A percentile compares a stretch with the other conserved stretches of the same genome.
Evolutionary conservation across 2,113 vertebrate genomes (phyloP).

Genomic region (Labrus mixtus): DNA sequence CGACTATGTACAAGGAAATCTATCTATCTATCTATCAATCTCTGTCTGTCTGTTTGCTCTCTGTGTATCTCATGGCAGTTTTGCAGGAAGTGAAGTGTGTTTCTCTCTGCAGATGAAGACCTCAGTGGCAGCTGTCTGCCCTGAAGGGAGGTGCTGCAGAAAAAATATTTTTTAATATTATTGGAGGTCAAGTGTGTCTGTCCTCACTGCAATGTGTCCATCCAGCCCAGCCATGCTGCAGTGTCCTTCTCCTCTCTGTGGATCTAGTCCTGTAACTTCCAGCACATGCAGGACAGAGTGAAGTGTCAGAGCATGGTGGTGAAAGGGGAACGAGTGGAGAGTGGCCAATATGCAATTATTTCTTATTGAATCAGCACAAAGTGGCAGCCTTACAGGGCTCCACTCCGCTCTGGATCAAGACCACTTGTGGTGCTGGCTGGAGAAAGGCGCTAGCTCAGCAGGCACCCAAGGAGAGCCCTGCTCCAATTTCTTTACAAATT

Average conservation of each 20-base stretch:
- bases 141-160: neutral
- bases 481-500: slow-evolving; percentile 22
- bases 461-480: slow-evolving; percentile 41
- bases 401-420: slow-evolving; percentile 67
- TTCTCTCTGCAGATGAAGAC: slow-evolving; percentile 16
- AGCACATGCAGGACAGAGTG: slow-evolving; percentile 40
- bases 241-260: slow-evolving; percentile 20
- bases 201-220: neutral
- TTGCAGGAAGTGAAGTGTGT: slow-evolving; percentile 21
- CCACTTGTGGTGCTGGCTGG: slow-evolving; percentile 68
- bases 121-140: slow-evolving; percentile 19
- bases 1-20: too few species aligned
- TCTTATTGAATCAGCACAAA: slow-evolving; percentile 82
- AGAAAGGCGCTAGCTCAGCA: slow-evolving; percentile 66
- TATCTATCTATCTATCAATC: slow-evolving; percentile 10
- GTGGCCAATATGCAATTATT: slow-evolving; percentile 75
- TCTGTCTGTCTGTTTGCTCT: slow-evolving; percentile 26
- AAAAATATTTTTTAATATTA: neutral
- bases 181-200: neutral
- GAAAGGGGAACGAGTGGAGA: slow-evolving; percentile 50
- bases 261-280: slow-evolving; percentile 35
- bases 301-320: slow-evolving; percentile 42
- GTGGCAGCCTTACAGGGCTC: slow-evolving; percentile 50
- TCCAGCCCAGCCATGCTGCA: slow-evolving; percentile 16
- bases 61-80: neutral